Conservation (phyloP, 35 echinoderm and acorn worm genomes). For the Acanthaster planci region DNA sequence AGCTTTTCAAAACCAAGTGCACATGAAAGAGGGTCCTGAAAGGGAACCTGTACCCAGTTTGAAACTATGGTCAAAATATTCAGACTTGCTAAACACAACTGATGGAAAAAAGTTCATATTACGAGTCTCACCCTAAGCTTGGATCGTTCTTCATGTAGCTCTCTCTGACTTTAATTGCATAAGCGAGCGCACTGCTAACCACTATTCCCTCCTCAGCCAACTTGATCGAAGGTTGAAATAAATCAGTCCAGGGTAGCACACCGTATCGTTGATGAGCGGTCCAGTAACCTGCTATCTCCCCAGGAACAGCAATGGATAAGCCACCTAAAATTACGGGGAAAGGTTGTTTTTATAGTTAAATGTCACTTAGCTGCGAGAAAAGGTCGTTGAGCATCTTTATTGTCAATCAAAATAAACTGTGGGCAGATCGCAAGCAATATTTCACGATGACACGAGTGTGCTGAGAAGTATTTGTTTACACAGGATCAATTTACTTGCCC, state of each 20-base stretch:
- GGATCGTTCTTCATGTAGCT: conserved; percentile 38
- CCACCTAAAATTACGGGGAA: conserved; percentile 49
- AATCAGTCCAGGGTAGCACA: conserved; percentile 55
- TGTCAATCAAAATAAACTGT: no score
- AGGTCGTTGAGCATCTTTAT: no score
- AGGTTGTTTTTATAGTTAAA: no score
- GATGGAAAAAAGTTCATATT: background rate
- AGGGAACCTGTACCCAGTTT: background rate
- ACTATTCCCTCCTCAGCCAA: conserved; percentile 66
- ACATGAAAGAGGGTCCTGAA: background rate
- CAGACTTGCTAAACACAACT: background rate
- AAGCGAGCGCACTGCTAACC: conserved; percentile 36
- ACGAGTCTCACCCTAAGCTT: conserved; percentile 36
- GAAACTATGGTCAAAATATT: background rate
- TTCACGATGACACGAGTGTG: no score
- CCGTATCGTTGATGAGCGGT: conserved; percentile 64
- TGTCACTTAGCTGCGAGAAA: no score
- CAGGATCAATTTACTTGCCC: no score
- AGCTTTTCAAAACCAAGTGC: background rate
- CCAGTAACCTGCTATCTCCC: conserved; percentile 80
- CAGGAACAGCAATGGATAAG: conserved; percentile 81
- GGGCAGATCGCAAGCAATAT: no score
- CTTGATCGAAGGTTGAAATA: conserved; percentile 63
- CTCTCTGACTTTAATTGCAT: conserved; percentile 2
- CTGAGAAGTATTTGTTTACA: no score